phyloP scores from a whole-genome alignment of 2,113 vertebrate genomes.

The Chloropsis cyanopogon region DNA sequence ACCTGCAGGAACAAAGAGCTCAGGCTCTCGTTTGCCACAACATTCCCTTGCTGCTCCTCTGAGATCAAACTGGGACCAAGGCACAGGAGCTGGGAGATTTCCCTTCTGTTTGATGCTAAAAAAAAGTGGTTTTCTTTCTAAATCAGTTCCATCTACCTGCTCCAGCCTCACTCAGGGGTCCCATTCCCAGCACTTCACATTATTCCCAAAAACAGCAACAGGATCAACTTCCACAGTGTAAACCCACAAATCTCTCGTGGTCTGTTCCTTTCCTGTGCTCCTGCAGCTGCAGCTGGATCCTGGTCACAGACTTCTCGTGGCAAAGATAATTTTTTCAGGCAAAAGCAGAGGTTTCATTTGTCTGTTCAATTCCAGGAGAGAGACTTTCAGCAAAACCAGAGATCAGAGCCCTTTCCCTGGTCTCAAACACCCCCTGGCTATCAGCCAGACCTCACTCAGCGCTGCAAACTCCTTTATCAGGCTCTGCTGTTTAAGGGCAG shows the following conservation, averaged over 20 bases:
- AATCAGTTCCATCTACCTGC: background rate
- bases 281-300: background rate
- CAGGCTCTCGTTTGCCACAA: accelerated
- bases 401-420: background rate
- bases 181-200: background rate
- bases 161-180: background rate
- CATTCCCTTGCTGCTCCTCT: accelerated
- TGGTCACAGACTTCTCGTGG: background rate
- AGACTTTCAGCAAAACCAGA: background rate
- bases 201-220: background rate
- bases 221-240: background rate
- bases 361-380: background rate
- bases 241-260: accelerated
- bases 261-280: background rate
- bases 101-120: background rate
- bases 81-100: background rate
- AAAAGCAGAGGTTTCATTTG: background rate
- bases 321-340: background rate
- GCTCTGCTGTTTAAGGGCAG: background rate
- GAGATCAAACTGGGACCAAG: accelerated
- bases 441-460: background rate
- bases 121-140: background rate
- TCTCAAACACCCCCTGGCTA: no score
- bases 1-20: background rate
- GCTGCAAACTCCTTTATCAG: background rate